Conservation (phyloP, 92 coral and sea anemone genomes). For the Palythoa grandiflora region DNA sequence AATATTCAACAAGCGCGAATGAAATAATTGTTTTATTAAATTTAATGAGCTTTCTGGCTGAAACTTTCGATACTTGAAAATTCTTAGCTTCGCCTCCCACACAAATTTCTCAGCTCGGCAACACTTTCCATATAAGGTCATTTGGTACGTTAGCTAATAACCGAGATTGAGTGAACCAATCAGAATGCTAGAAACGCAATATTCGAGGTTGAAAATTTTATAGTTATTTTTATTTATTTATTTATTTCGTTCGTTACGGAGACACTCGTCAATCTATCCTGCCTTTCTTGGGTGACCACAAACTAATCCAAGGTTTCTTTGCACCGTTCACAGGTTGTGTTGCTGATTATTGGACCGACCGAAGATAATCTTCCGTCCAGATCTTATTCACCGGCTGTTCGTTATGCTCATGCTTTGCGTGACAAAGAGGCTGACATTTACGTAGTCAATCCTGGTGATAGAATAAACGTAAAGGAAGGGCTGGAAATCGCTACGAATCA, state of each 20-base stretch:
- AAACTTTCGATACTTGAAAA: no score
- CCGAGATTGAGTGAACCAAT: no score
- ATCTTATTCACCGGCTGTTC: neutral
- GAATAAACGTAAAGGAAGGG: neutral
- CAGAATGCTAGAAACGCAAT: no score
- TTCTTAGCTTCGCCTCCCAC: no score
- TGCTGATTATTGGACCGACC: neutral
- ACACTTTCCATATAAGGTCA: no score
- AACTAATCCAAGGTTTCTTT: neutral
- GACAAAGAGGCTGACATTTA: neutral
- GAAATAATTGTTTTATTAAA: no score
- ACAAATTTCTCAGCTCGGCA: no score
- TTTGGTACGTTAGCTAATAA: no score
- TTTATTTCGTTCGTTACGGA: neutral
- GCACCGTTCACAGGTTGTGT: neutral
- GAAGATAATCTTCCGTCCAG: neutral
- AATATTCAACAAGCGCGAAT: no score
- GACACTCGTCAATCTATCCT: neutral
- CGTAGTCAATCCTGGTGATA: neutral
- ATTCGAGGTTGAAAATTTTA: no score
- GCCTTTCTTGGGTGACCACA: neutral
- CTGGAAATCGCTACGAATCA: neutral
- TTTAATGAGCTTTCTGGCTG: no score
- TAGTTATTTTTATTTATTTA: no score
- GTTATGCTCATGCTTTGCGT: neutral